Conservation (phyloP, 2,113 vertebrate genomes). For the Ranitomeya variabilis region DNA sequence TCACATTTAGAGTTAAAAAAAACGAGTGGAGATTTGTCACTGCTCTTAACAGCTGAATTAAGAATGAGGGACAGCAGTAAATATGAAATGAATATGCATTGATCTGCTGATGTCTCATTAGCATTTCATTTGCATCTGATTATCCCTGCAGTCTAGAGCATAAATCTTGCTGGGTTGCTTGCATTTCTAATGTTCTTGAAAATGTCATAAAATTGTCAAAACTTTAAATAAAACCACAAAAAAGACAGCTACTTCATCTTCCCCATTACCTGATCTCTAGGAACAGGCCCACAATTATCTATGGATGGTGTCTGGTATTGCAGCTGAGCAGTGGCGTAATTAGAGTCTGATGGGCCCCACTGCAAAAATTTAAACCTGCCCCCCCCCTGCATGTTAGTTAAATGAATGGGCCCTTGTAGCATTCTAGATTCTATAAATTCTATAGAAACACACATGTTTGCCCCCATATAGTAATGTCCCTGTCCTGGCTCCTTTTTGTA, state of each 20-base stretch:
- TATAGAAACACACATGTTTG: no score
- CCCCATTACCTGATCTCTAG: background rate
- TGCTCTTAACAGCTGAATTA: slow-evolving; percentile 7
- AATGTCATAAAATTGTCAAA: slow-evolving; percentile 8
- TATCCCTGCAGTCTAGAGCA: slow-evolving; percentile 11
- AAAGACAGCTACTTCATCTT: background rate
- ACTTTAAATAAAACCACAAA: background rate
- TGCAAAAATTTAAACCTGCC: no score
- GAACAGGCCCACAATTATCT: background rate
- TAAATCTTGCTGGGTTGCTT: slow-evolving; percentile 23
- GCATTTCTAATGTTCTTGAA: slow-evolving; percentile 23
- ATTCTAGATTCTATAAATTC: no score
- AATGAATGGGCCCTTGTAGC: no score
- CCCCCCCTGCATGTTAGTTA: no score
- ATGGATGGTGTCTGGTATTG: background rate
- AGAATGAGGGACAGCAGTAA: slow-evolving; percentile 14
- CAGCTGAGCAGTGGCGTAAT: background rate
- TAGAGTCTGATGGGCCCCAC: no score
- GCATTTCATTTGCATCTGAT: slow-evolving; percentile 40
- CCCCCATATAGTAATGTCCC: no score
- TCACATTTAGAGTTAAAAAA: background rate
- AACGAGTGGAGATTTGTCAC: background rate
- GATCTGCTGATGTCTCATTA: slow-evolving; percentile 3
- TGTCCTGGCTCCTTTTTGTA: no score
- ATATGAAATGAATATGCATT: slow-evolving; percentile 44